Percentiles rank a stretch among this genome's conserved stretches.
Evolutionary conservation across 2,888 invertebrate genomes (phyloP).

Genomic region (Drosophila peninsularis): DNA sequence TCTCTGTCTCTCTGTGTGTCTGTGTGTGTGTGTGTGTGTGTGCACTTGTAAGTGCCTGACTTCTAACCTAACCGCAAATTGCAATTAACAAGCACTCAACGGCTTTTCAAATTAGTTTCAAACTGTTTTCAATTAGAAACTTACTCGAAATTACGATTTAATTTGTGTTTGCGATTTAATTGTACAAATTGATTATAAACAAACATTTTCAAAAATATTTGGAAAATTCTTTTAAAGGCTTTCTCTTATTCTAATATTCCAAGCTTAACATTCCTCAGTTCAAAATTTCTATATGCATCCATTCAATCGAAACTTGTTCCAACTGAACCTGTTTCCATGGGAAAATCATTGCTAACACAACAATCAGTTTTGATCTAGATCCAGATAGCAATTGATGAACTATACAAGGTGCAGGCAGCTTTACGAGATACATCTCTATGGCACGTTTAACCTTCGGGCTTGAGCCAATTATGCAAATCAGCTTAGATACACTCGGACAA

Average conservation of each 20-base stretch:
- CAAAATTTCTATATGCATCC: background rate
- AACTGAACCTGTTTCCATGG: constrained; percentile 8
- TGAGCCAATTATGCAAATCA: constrained; percentile 60
- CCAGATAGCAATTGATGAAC: background rate
- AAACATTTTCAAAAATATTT: too few species aligned
- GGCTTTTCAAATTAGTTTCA: constrained; percentile 4
- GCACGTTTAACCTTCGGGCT: constrained; percentile 4
- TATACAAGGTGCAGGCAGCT: background rate
- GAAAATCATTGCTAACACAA: background rate
- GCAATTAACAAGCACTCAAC: constrained; percentile 1
- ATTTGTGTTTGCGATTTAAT: background rate
- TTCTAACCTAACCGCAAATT: constrained; percentile 26
- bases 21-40: background rate
- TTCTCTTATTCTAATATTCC: too few species aligned
- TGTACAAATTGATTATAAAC: too few species aligned
- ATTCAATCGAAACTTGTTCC: background rate
- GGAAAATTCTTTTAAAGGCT: too few species aligned
- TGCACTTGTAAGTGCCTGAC: constrained; percentile 17
- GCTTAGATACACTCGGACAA: constrained; percentile 25
- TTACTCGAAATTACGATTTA: background rate
- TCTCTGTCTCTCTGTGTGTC: too few species aligned
- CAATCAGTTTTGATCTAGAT: background rate
- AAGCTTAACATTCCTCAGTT: background rate
- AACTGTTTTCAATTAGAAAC: background rate
- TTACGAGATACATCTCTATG: background rate